These are phyloP conservation scores for Bombus turneri DNA, from an alignment of 1,140 invertebrate species.

Conservation along the genomic window DNA sequence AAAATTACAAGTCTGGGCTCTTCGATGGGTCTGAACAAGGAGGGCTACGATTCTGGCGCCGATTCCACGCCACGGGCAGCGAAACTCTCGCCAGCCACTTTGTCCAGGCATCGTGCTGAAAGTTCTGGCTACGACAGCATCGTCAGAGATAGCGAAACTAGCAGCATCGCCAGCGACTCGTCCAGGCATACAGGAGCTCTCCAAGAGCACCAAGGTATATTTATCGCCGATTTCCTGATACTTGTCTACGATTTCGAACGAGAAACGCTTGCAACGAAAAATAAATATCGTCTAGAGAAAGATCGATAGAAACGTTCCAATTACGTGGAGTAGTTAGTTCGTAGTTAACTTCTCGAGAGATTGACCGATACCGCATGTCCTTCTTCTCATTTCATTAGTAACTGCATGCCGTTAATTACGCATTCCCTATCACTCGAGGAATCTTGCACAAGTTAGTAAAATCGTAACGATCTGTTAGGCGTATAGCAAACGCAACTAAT, in stretches of 20 bases:
- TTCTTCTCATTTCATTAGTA: not conserved
- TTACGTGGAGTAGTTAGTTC: too few species aligned
- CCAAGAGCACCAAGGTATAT: conserved; percentile 83
- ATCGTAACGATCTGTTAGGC: not conserved
- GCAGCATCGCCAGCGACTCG: conserved; percentile 91
- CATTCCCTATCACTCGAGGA: not conserved
- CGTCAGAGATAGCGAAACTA: conserved; percentile 91
- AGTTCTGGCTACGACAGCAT: conserved; percentile 95
- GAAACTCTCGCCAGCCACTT: conserved; percentile 88
- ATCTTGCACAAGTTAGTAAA: not conserved
- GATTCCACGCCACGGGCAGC: conserved; percentile 90
- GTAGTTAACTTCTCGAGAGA: too few species aligned
- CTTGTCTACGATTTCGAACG: not conserved
- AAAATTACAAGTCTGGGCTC: conserved; percentile 84
- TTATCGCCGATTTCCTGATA: not conserved
- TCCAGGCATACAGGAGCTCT: conserved; percentile 86
- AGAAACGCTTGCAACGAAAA: not conserved
- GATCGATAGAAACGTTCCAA: not conserved
- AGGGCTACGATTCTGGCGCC: conserved; percentile 91
- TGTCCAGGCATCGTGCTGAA: conserved; percentile 87
- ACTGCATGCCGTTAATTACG: not conserved
- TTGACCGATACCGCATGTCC: too few species aligned
- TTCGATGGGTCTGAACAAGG: conserved; percentile 83
- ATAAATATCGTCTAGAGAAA: not conserved
- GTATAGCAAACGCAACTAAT: not conserved